phyloP scores from a whole-genome alignment of 2,113 vertebrate species.

The Python bivittatus region DNA sequence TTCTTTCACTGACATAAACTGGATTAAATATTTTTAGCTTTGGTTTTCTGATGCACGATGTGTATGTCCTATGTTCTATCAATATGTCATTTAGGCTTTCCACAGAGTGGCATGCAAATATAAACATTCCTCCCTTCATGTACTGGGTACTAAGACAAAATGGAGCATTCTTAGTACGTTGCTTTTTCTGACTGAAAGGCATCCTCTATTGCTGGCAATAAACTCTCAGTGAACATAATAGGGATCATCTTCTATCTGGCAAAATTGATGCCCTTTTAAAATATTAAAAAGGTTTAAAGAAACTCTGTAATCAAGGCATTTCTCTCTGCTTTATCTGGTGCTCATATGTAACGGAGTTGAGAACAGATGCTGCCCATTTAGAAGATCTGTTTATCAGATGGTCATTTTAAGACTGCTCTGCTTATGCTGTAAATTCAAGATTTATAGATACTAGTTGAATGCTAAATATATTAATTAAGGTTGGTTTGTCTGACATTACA shows the following conservation, averaged over 20 bases:
- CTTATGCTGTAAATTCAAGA: constrained; percentile 34
- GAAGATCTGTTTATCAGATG: constrained; percentile 39
- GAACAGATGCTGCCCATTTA: constrained; percentile 47
- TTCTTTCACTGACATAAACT: background rate
- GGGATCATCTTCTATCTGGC: background rate
- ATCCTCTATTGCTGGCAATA: background rate
- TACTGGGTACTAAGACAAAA: background rate
- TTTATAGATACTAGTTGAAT: constrained; percentile 9
- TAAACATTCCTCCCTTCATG: background rate
- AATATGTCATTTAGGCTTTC: background rate
- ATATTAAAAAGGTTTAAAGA: background rate
- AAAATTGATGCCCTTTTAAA: constrained; percentile 2
- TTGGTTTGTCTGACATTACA: background rate
- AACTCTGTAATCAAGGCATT: background rate
- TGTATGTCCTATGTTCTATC: background rate
- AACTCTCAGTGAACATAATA: background rate
- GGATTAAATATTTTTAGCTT: background rate
- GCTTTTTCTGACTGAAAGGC: background rate
- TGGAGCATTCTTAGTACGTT: background rate
- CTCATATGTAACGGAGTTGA: constrained; percentile 27
- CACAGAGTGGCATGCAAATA: background rate
- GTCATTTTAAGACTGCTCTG: constrained; percentile 42
- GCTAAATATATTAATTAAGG: background rate
- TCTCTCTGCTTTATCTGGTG: background rate
- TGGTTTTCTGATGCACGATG: background rate